Percentiles rank a stretch among this genome's conserved stretches.
phyloP scores from a whole-genome alignment of 2,888 invertebrate species.

The Nemapogon koenigi region DNA sequence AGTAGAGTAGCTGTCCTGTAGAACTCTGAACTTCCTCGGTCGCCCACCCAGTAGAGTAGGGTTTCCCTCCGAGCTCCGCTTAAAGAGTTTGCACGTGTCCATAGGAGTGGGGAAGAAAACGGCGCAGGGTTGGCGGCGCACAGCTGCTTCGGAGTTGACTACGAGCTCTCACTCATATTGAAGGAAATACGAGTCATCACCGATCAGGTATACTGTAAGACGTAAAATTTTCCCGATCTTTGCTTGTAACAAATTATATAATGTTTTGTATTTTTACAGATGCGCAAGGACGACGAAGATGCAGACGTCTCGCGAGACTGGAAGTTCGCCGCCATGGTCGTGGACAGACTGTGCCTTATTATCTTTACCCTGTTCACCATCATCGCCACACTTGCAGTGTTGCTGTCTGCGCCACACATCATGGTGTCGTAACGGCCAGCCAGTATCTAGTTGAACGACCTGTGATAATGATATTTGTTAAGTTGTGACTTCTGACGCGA shows the following conservation, averaged over 20 bases:
- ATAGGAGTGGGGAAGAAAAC: constrained; percentile 61
- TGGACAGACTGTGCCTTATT: constrained; percentile 99
- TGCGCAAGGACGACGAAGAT: constrained; percentile 94
- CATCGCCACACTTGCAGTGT: constrained; percentile 95
- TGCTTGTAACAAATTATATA: not conserved
- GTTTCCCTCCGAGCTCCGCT: constrained; percentile 42
- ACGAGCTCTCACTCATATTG: constrained; percentile 93
- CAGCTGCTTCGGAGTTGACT: constrained; percentile 90
- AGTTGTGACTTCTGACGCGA: constrained; percentile 66
- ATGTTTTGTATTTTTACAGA: too few relatives aligned
- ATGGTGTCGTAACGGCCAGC: constrained; percentile 83
- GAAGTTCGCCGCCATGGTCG: constrained; percentile 99
- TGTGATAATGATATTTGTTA: constrained; percentile 75
- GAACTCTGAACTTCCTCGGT: constrained; percentile 52
- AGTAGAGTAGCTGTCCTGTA: constrained; percentile 31
- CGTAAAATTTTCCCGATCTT: not conserved
- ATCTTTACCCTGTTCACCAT: constrained; percentile 98
- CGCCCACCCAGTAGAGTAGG: constrained; percentile 48
- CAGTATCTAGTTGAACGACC: constrained; percentile 51
- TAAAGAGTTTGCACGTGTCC: constrained; percentile 39
- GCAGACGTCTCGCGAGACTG: constrained; percentile 96
- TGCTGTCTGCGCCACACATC: constrained; percentile 95
- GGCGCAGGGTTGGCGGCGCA: constrained; percentile 81
- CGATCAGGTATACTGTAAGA: constrained; percentile 75
- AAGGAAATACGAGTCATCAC: constrained; percentile 94